These are phyloP conservation scores for Agrochola lota DNA, from an alignment of 2,888 invertebrate genomes.

Conservation along the genomic window DNA sequence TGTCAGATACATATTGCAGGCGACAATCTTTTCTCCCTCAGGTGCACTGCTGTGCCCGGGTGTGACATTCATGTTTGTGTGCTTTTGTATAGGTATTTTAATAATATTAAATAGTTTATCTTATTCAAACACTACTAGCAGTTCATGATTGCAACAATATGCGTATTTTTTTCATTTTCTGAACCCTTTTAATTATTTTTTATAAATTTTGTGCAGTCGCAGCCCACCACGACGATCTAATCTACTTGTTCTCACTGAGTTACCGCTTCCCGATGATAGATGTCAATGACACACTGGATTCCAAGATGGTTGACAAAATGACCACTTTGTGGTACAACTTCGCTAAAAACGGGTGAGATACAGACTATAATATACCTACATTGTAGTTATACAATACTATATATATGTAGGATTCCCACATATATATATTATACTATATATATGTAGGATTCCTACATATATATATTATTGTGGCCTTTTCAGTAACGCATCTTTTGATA, in stretches of 20 bases:
- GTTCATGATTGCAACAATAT: background rate
- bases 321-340: constrained; percentile 87
- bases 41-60: too few species aligned
- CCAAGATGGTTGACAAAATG: constrained; percentile 83
- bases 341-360: constrained; percentile 83
- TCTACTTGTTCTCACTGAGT: constrained; percentile 86
- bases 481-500: too few species aligned
- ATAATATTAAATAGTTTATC: background rate
- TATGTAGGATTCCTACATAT: too few species aligned
- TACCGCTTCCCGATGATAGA: constrained; percentile 82
- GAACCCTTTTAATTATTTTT: background rate
- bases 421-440: too few species aligned
- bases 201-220: constrained; percentile 72
- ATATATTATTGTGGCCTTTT: too few species aligned
- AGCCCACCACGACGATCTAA: constrained; percentile 87
- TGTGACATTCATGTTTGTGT: background rate
- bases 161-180: background rate
- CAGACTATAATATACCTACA: too few species aligned
- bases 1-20: too few species aligned
- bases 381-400: too few species aligned
- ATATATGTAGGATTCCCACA: too few species aligned
- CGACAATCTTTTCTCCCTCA: background rate
- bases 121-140: background rate
- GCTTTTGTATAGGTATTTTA: background rate
- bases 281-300: constrained; percentile 77